Percentiles rank a stretch among this genome's conserved stretches.
Evolutionary conservation across 2,888 invertebrate species (phyloP).

Genomic region (Encarsia formosa): DNA sequence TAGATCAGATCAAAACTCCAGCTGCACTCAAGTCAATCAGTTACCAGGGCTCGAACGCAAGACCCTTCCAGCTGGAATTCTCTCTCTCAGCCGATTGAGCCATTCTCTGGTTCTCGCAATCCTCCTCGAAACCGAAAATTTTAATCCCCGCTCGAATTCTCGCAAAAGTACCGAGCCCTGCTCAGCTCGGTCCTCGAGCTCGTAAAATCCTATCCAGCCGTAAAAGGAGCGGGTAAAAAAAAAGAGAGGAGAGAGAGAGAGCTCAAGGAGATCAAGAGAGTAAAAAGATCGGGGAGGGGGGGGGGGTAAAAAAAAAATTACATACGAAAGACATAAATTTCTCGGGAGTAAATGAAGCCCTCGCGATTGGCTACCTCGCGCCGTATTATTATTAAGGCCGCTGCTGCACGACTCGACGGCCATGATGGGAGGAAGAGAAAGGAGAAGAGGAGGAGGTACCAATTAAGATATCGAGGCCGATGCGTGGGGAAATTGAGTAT

Average conservation of each 20-base stretch:
- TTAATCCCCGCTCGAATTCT: too few species aligned
- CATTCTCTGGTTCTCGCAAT: too few species aligned
- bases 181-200: too few species aligned
- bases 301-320: slow-evolving; percentile 19
- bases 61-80: too few species aligned
- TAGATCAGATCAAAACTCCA: too few species aligned
- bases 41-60: too few species aligned
- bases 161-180: too few species aligned
- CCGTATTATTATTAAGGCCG: background rate
- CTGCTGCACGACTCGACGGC: slow-evolving; percentile 22
- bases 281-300: slow-evolving; percentile 12
- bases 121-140: too few species aligned
- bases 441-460: slow-evolving; percentile 31
- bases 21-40: too few species aligned
- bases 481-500: too few species aligned
- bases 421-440: slow-evolving; percentile 25
- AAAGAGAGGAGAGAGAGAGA: slow-evolving; percentile 9
- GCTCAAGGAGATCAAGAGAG: slow-evolving; percentile 15
- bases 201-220: too few species aligned
- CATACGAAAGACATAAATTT: slow-evolving; percentile 32
- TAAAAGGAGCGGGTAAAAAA: background rate
- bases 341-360: slow-evolving; percentile 25
- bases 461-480: slow-evolving; percentile 47
- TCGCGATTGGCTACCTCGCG: background rate
- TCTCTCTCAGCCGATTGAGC: too few species aligned